Evolutionary conservation across 2,888 invertebrate genomes (phyloP), one percentile per base, ranked within the genome.

Genomic region (Endotricha flammealis): DNA sequence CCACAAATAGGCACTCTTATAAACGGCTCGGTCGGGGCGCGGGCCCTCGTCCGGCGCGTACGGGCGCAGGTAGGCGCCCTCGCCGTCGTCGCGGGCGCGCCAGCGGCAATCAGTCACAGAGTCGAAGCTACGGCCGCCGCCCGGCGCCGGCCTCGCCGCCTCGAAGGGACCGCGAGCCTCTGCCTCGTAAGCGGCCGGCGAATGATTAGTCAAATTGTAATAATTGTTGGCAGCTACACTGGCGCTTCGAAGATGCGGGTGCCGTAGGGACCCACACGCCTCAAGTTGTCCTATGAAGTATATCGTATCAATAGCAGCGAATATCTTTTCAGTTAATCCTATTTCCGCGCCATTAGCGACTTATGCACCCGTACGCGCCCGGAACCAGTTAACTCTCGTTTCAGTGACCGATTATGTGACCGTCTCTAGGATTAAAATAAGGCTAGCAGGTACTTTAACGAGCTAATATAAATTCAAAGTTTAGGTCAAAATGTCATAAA

Each of bases 281-380:
- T 88, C 88, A 79, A 88, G 73, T 78, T 83, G 86, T 81, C 88
- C 88, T 88, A 88, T 68, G 83, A 71, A 85, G 68, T 70, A 85
- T 63, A 85, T 69, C 61, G 57, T 53, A 64, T 66, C 54, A 68
- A 67, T 66, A 56, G 64, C 62, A 64, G 53, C 50, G 51, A 49
- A 50, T 57, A 55, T 44, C 48, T 45, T 40, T 39, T 44, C 40
- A 42, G 36, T 39, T 41, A 38, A 32, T 38, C 42, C 49, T 46
- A 57, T 59, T 50, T 58, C 52, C 64, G 63, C 20, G 20, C 20
- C 20, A 50, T 50, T 48, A 53, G 50, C 60, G 62, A 60, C 56
- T 63, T 57, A 70, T 63, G 58, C 70, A 61, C 62, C 69, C 69
- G 73, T 61, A 67, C 80, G 79, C 79, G 75, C 81, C 83, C 82